These are phyloP conservation scores for Pseudoatta argentina DNA, from an alignment of 1,140 invertebrate genomes.

Conservation along the genomic window DNA sequence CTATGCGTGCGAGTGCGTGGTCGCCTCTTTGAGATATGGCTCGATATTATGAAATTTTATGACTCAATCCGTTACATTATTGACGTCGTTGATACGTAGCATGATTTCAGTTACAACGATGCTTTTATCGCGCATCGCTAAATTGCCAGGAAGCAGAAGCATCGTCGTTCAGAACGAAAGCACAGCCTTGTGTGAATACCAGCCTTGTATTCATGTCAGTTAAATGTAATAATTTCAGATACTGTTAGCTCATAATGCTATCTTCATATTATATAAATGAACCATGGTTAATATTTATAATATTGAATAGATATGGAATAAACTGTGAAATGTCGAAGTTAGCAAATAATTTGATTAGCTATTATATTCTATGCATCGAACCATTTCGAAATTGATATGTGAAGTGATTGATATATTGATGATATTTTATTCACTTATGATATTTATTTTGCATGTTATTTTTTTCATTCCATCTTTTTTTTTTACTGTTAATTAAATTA, in stretches of 20 bases:
- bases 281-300: conserved; percentile 16
- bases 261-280: conserved; percentile 41
- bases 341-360: conserved; percentile 11
- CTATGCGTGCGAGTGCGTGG: background rate
- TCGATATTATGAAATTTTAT: conserved; percentile 56
- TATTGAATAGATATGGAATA: background rate
- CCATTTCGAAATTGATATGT: background rate
- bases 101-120: conserved; percentile 49
- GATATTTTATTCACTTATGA: background rate
- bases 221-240: conserved; percentile 28
- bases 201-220: conserved; percentile 29
- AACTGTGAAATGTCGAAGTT: background rate
- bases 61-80: conserved; percentile 26
- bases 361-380: background rate
- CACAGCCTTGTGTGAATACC: conserved; percentile 22
- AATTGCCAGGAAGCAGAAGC: conserved; percentile 22
- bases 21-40: background rate
- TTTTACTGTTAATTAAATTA: background rate
- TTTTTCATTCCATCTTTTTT: background rate
- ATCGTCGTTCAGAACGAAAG: conserved; percentile 1
- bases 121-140: conserved; percentile 35
- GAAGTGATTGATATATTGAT: background rate
- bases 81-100: conserved; percentile 25
- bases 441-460: background rate
- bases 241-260: conserved; percentile 11